Percentiles rank a stretch among this genome's conserved stretches.
Conservation (phyloP, 2,888 invertebrate species). For the Eilema sororculum region DNA sequence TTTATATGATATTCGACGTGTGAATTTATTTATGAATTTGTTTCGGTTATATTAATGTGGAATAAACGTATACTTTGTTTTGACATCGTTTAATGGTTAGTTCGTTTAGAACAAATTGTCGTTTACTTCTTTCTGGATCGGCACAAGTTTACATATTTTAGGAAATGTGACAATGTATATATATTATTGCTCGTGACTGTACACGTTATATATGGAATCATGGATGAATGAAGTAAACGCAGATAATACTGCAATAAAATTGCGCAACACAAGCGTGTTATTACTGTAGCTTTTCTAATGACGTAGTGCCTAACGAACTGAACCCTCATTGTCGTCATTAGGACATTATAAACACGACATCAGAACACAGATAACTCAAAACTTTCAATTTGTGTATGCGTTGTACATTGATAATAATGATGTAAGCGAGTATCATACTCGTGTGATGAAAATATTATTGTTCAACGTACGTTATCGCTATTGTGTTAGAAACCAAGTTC, state of each 20-base stretch:
- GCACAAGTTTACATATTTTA: too few species aligned
- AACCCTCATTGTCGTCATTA: background rate
- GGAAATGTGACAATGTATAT: too few species aligned
- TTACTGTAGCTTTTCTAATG: background rate
- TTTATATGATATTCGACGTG: too few species aligned
- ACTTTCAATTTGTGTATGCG: slow-evolving; percentile 31
- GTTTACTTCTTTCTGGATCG: too few species aligned
- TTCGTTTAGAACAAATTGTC: too few species aligned
- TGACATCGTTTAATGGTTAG: too few species aligned
- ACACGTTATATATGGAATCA: background rate
- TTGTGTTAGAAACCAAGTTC: slow-evolving; percentile 1
- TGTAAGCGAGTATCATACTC: slow-evolving; percentile 36
- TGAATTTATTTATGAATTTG: too few species aligned
- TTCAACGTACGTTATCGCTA: slow-evolving; percentile 5
- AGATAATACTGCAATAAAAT: background rate
- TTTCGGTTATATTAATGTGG: too few species aligned
- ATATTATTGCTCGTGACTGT: too few species aligned
- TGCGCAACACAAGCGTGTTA: background rate
- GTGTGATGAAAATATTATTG: slow-evolving; percentile 45
- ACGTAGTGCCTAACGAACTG: background rate
- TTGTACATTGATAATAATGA: slow-evolving; percentile 37
- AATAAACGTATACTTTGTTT: too few species aligned
- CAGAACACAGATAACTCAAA: slow-evolving; percentile 33
- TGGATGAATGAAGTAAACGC: background rate
- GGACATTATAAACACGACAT: background rate